Base-by-base conservation (phyloP, 2,113 vertebrate genomes). In the Orthonyx spaldingii region DNA sequence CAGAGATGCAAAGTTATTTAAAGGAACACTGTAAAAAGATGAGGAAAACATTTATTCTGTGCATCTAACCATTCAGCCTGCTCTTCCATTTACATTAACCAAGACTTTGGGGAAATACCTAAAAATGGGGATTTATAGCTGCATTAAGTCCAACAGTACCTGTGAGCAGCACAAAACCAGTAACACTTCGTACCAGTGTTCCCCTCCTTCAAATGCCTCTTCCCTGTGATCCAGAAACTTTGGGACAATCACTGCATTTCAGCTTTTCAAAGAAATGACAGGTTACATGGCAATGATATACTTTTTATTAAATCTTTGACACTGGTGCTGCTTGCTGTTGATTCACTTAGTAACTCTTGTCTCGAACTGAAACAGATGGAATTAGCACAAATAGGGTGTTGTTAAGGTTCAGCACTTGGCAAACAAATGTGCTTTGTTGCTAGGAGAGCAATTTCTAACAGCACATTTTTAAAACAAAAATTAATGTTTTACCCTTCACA, bases 291-390 rank as follows among this genome's bases (percentile, higher is more conserved):
- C 84, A 87, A 35, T 44, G 4, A 60, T 80, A 35, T 33, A 75
- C 6, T 83, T 82, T 70, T 80, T 84, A 92, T 79, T 94, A 65
- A 85, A 92, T 68, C 50, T 79, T 81, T 47, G 56, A 87, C 70
- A 65, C 28, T 70, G 39, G 44, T 77, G 30, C 33, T 80, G 18
- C 60, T 94, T 80, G 56, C 80, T 76, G 46, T 75, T 86, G 78
- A 95, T 96, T 96, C 68, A 76, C 87, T 94, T 94, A 94, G 85
- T 72, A 72, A 66, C 76, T 83, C 87, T 75, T 63, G 22, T 90
- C 61, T 85, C 84, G 83, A 94, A 47, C 74, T 59, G 63, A 94
- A 97, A 75, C 80, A 92, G 93, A 94, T 66, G 86, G 86, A 94
- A 90, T 93, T 84, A 95, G 49, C 53, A 92, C 39, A 94, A 94